A percentile compares a stretch with the other conserved stretches of the same genome.
phyloP scores from a whole-genome alignment of 2,888 invertebrate genomes.

The Pedicia rivosa region DNA sequence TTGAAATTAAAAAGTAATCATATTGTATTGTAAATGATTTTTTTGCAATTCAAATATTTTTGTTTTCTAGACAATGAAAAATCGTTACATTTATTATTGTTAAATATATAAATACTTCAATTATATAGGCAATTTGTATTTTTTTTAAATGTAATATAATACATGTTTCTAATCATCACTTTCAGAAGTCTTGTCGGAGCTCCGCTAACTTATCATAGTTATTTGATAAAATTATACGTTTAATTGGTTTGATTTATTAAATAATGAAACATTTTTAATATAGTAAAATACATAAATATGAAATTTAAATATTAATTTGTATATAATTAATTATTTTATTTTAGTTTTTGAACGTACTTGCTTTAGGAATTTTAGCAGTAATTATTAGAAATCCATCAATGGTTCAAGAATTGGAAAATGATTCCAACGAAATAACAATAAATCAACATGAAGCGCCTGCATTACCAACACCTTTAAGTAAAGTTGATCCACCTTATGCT shows the following conservation, averaged over 20 bases:
- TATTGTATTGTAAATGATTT: no score
- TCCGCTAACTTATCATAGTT: no score
- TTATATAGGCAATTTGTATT: not conserved
- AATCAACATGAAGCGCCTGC: slow-evolving; percentile 34
- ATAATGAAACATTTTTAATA: no score
- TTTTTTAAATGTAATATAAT: not conserved
- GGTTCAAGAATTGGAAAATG: slow-evolving; percentile 39
- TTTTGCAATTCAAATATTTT: no score
- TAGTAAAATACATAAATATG: no score
- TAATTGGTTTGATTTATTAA: no score
- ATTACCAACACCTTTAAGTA: slow-evolving; percentile 57
- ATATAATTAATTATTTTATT: slow-evolving; percentile 15
- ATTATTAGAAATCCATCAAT: slow-evolving; percentile 58
- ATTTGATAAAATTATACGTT: no score
- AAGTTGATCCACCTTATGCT: slow-evolving; percentile 40
- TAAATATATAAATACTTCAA: not conserved
- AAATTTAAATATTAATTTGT: no score
- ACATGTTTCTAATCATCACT: no score
- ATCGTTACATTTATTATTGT: not conserved
- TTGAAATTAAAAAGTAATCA: no score
- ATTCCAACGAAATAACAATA: slow-evolving; percentile 13
- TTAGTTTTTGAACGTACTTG: slow-evolving; percentile 60
- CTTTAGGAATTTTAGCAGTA: slow-evolving; percentile 55
- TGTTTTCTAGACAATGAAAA: slow-evolving; percentile 9
- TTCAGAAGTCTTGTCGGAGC: no score